Base-by-base conservation (phyloP, 1,140 invertebrate genomes). In the Trichonephila inaurata region DNA sequence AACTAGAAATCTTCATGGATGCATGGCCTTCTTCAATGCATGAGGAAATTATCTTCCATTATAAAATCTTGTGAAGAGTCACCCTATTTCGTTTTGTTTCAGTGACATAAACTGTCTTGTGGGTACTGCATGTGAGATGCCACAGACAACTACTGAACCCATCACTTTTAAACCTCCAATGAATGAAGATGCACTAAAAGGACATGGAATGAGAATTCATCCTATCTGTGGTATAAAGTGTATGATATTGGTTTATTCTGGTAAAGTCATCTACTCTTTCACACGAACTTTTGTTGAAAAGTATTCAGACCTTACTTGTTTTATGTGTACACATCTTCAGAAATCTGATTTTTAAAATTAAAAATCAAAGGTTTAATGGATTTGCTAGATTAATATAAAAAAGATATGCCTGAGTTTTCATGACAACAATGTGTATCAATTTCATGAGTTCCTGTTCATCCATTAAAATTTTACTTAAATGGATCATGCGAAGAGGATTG, bases 21-120 rank as follows among this genome's bases (percentile, higher is more conserved):
- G 72, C 72, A 24, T 77, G 24, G 24, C 72, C 7, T 82, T 28
- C 7, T 44, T 44, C 12, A 28, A 40, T 87, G 21, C 51, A 87
- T 62, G 85, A 24, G 62, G 61, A 62, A 61, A 85, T 28, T 44
- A 16, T 85, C 12, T 60, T 21, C 62, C 40, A 33, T 64, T 64
- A 12, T 51, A 21, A 24, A 33, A 28, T n/a, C 5, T 28, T 21
- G 12, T 33, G 8, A 16, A 60, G 44, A 85, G 19, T 85, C n/a
- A 77, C 28, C 28, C 19, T 61, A 85, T 81, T 82, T 81, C 24
- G 62, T 91, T 81, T 61, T 61, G 66, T 92, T 92, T 92, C 90
- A 92, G 90, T 40, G 16, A 85, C 24, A 61, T 92, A 64, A 85
- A 92, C 14, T 92, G 90, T 58, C 51, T 92, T n/a, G 21, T 92